Evolutionary conservation across 2,113 vertebrate genomes (phyloP).

Genomic region (Panthera tigris): DNA sequence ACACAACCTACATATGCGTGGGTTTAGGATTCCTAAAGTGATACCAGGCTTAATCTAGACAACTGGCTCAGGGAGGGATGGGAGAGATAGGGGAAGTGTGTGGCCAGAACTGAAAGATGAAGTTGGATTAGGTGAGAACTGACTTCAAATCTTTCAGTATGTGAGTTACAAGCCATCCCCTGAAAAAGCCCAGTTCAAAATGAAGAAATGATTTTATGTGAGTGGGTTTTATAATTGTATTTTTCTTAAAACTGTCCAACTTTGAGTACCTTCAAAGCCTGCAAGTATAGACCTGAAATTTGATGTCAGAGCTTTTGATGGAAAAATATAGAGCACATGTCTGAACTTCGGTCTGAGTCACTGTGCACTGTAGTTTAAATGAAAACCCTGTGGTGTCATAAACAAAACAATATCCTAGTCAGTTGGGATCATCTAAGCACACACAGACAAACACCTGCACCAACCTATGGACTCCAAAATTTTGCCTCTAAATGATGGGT

Average conservation of each 20-base stretch:
- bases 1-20: not conserved
- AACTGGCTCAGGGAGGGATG: too few species aligned
- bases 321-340: slow-evolving; percentile 32
- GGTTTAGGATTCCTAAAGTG: not conserved
- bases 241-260: slow-evolving; percentile 44
- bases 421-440: slow-evolving; percentile 17
- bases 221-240: slow-evolving; percentile 39
- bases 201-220: slow-evolving; percentile 15
- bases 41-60: not conserved
- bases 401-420: slow-evolving; percentile 2
- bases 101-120: not conserved
- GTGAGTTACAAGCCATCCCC: slow-evolving; percentile 36
- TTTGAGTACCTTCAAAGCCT: slow-evolving; percentile 31
- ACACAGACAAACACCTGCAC: not conserved
- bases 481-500: not conserved
- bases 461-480: slow-evolving; percentile 10
- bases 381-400: not conserved
- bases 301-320: slow-evolving; percentile 27
- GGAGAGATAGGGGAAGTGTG: fast-evolving
- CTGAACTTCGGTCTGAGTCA: slow-evolving; percentile 30
- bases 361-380: not conserved
- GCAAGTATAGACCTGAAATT: slow-evolving; percentile 16
- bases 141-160: slow-evolving; percentile 26
- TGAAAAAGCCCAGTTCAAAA: slow-evolving; percentile 25
- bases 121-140: slow-evolving; percentile 12